phyloP scores from a whole-genome alignment of 1,140 invertebrate genomes.

The Drosophila insularis region DNA sequence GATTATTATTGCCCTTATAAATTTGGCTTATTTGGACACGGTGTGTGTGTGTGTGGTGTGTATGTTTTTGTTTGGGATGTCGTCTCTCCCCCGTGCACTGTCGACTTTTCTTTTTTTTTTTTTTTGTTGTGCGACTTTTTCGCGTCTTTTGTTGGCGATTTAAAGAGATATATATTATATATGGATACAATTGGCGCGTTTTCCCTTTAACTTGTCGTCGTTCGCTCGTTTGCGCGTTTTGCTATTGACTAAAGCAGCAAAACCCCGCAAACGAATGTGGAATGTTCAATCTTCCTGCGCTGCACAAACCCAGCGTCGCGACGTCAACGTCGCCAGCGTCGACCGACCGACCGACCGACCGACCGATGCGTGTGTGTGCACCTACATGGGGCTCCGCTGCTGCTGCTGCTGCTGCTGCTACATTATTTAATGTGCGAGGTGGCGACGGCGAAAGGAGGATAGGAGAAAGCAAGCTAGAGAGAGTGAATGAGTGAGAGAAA shows the following conservation, averaged over 20 bases:
- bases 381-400: slow-evolving; percentile 8
- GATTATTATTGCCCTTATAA: background rate
- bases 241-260: slow-evolving; percentile 68
- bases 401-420: slow-evolving; percentile 31
- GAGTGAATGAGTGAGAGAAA: background rate
- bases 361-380: slow-evolving; percentile 18
- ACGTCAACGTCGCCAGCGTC: slow-evolving; percentile 16
- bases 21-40: background rate
- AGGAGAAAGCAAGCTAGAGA: slow-evolving; percentile 10
- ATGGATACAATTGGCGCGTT: background rate
- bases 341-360: background rate
- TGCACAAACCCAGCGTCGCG: slow-evolving; percentile 18
- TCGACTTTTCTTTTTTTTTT: too few species aligned
- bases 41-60: background rate
- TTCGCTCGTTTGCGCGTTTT: slow-evolving; percentile 52
- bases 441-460: slow-evolving; percentile 26
- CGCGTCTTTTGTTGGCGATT: background rate
- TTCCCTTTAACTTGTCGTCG: background rate
- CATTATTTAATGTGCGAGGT: slow-evolving; percentile 67
- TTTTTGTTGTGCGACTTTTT: background rate
- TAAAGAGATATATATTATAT: background rate
- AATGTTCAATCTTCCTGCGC: slow-evolving; percentile 56
- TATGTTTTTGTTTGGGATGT: background rate
- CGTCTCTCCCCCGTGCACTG: background rate
- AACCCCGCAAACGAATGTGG: slow-evolving; percentile 48